phyloP scores from a whole-genome alignment of 2,797 vertebrate species.

The Enteromius trimaculatus region DNA sequence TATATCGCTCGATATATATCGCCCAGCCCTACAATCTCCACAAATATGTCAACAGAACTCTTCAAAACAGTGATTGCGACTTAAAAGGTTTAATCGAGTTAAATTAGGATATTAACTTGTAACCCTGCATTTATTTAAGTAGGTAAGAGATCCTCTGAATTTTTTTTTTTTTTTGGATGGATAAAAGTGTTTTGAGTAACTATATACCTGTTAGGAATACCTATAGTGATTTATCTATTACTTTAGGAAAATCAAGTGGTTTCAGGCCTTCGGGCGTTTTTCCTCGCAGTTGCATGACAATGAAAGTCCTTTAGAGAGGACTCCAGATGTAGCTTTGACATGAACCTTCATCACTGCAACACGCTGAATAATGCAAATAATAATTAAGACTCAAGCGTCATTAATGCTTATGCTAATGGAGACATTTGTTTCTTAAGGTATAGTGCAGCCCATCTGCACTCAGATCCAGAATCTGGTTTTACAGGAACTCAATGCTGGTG shows the following conservation, averaged over 20 bases:
- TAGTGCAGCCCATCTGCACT: not conserved
- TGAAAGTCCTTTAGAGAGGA: not conserved
- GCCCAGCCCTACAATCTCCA: no score
- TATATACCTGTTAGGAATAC: not conserved
- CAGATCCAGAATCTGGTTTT: not conserved
- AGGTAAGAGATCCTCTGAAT: no score
- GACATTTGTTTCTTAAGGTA: not conserved
- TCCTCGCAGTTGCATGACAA: not conserved
- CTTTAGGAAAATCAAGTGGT: not conserved
- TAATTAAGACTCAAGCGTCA: not conserved
- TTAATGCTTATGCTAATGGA: not conserved
- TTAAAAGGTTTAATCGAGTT: not conserved
- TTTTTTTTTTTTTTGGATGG: not conserved
- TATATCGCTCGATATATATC: no score
- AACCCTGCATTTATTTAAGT: not conserved
- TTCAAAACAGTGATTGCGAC: not conserved
- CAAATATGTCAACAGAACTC: not conserved
- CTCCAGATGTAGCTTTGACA: not conserved
- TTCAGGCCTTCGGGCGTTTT: not conserved
- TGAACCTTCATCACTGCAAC: not conserved
- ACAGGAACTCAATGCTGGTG: not conserved
- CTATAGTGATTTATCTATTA: not conserved
- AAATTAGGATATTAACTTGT: not conserved
- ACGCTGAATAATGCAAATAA: slow-evolving; percentile 7
- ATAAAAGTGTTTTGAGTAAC: not conserved